These are phyloP conservation scores for Caenorhabditis uteleia DNA, from an alignment of 2,888 invertebrate species.

Conservation along the genomic window DNA sequence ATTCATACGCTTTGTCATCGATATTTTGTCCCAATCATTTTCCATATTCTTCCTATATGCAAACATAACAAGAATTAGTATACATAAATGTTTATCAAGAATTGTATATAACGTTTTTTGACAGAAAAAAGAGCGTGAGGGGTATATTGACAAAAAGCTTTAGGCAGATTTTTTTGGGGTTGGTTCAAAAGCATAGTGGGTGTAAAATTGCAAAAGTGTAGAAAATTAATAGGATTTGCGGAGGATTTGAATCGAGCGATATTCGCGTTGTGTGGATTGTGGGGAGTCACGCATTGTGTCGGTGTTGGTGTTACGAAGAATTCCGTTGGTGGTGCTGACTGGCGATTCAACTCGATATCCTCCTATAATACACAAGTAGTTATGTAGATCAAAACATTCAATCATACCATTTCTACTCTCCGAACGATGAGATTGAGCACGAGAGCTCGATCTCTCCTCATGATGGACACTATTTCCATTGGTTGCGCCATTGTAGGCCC, in stretches of 20 bases:
- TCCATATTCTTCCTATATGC: too few relatives aligned
- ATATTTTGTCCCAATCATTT: too few relatives aligned
- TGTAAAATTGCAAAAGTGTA: background rate
- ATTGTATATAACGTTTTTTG: too few relatives aligned
- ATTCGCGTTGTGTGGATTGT: conserved; percentile 42
- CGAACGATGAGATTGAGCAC: conserved; percentile 38
- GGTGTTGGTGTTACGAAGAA: conserved; percentile 35
- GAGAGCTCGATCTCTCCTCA: conserved; percentile 33
- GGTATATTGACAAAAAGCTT: too few relatives aligned
- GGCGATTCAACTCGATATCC: conserved; percentile 59
- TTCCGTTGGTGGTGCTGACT: conserved; percentile 50
- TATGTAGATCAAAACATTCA: conserved; percentile 5
- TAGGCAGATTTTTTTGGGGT: conserved; percentile 20
- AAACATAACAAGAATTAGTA: too few relatives aligned
- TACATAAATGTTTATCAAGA: too few relatives aligned
- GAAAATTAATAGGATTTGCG: conserved; percentile 52
- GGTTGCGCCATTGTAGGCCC: conserved; percentile 21
- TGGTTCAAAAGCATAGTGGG: conserved; percentile 8
- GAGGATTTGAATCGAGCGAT: conserved; percentile 56
- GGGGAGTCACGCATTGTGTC: conserved; percentile 11
- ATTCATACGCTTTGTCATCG: too few relatives aligned
- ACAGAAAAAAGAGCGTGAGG: background rate
- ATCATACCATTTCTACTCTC: conserved; percentile 46
- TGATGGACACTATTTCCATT: conserved; percentile 21
- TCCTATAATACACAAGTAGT: conserved; percentile 15